These are phyloP conservation scores for Ischnura elegans DNA, from an alignment of 2,888 invertebrate genomes.

Conservation along the genomic window DNA sequence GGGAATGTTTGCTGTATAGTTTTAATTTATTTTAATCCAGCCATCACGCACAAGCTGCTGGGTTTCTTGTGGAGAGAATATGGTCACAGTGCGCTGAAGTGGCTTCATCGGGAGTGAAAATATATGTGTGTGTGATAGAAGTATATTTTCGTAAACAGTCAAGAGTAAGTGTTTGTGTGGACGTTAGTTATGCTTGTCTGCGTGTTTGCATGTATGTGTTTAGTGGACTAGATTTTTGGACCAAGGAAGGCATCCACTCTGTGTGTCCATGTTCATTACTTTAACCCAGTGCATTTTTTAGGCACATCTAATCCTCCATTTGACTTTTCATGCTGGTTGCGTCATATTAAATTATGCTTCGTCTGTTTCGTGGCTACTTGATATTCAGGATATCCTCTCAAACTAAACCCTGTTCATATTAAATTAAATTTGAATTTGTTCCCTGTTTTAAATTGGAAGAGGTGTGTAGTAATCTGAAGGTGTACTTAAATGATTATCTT, in stretches of 20 bases:
- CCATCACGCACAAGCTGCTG: constrained; percentile 52
- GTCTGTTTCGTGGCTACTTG: neutral
- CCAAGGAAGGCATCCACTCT: neutral
- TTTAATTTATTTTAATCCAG: constrained; percentile 57
- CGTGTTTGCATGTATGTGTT: neutral
- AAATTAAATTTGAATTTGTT: neutral
- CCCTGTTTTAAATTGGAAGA: neutral
- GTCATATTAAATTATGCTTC: neutral
- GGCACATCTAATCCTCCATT: neutral
- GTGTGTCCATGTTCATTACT: neutral
- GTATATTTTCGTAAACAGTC: neutral
- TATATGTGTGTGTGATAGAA: neutral
- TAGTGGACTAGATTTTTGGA: neutral
- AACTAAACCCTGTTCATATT: neutral
- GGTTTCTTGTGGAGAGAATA: neutral
- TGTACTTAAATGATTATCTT: constrained; percentile 39
- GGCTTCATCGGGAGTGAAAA: neutral
- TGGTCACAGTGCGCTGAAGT: neutral
- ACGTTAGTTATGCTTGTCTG: neutral
- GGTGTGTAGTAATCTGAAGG: neutral
- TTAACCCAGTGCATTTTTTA: neutral
- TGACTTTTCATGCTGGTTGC: neutral
- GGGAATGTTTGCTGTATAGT: constrained; percentile 22
- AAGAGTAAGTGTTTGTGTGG: neutral
- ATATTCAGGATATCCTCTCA: neutral